These are phyloP conservation scores for Philaenus spumarius DNA, from an alignment of 1,140 invertebrate species.

Conservation along the genomic window DNA sequence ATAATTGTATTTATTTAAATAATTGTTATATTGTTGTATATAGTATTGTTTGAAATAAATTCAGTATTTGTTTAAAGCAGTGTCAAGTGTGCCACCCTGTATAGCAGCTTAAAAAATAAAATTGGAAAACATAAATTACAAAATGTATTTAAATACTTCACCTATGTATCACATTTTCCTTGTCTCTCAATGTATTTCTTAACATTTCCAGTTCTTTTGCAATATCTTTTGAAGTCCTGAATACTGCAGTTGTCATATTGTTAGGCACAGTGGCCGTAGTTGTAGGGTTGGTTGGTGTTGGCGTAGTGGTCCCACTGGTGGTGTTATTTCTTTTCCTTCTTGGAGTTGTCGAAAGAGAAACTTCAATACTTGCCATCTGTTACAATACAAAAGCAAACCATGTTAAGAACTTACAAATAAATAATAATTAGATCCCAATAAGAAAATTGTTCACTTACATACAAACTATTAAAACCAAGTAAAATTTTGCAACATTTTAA, in stretches of 20 bases:
- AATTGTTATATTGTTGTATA: not conserved
- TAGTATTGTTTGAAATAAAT: not conserved
- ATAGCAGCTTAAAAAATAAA: slow-evolving; percentile 1
- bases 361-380: slow-evolving; percentile 80
- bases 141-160: slow-evolving; percentile 4
- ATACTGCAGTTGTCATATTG: slow-evolving; percentile 11
- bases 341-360: slow-evolving; percentile 62
- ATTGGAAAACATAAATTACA: not conserved
- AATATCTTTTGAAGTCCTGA: slow-evolving; percentile 31
- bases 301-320: slow-evolving; percentile 18
- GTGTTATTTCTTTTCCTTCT: slow-evolving; percentile 44
- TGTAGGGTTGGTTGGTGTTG: slow-evolving; percentile 30
- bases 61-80: no score
- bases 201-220: slow-evolving; percentile 62
- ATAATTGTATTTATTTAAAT: not conserved
- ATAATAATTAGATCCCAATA: no score
- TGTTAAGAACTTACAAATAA: no score
- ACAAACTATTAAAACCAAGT: no score
- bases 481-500: no score
- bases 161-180: slow-evolving; percentile 72
- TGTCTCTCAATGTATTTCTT: slow-evolving; percentile 63
- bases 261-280: slow-evolving; percentile 10
- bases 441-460: no score
- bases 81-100: not conserved
- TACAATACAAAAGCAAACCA: slow-evolving; percentile 16